Percentiles rank a stretch among this genome's conserved stretches.
These are phyloP conservation scores for Sebastes goodei DNA, from an alignment of 2,797 vertebrate genomes.

Conservation along the genomic window DNA sequence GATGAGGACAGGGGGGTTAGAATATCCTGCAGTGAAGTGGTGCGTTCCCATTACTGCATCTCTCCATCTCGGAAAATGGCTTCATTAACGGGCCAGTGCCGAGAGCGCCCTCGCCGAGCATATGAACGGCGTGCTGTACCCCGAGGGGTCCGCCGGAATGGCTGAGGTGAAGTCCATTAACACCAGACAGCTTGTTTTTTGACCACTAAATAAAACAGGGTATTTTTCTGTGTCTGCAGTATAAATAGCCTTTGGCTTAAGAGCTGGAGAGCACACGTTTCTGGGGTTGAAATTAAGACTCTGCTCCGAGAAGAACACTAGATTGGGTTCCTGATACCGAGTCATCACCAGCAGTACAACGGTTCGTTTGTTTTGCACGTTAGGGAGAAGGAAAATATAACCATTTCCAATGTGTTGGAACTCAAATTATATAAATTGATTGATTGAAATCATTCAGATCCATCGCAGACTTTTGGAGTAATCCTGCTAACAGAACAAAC, in stretches of 20 bases:
- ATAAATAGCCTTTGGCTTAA: constrained; percentile 61
- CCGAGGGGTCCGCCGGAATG: constrained; percentile 63
- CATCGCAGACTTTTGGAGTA: no score
- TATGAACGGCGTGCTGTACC: constrained; percentile 56
- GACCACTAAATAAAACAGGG: constrained; percentile 78
- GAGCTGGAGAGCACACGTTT: constrained; percentile 9
- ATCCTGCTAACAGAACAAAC: no score
- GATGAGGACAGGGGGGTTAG: constrained; percentile 73
- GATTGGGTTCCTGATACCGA: neutral
- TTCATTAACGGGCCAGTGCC: constrained; percentile 73
- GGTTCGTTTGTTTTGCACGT: no score
- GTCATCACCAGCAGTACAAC: neutral
- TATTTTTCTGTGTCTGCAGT: constrained; percentile 50
- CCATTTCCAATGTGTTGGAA: no score
- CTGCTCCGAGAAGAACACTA: constrained; percentile 9
- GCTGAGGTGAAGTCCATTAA: constrained; percentile 80
- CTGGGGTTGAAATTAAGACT: constrained; percentile 4
- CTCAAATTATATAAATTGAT: no score
- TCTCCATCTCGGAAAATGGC: constrained; percentile 73
- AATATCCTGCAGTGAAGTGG: constrained; percentile 76
- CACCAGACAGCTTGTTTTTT: constrained; percentile 75
- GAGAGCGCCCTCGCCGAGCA: constrained; percentile 66
- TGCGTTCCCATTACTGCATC: constrained; percentile 71
- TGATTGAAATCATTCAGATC: no score
- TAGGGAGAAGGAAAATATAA: no score